Conservation (phyloP, 2,113 vertebrate species). For the Motacilla alba region DNA sequence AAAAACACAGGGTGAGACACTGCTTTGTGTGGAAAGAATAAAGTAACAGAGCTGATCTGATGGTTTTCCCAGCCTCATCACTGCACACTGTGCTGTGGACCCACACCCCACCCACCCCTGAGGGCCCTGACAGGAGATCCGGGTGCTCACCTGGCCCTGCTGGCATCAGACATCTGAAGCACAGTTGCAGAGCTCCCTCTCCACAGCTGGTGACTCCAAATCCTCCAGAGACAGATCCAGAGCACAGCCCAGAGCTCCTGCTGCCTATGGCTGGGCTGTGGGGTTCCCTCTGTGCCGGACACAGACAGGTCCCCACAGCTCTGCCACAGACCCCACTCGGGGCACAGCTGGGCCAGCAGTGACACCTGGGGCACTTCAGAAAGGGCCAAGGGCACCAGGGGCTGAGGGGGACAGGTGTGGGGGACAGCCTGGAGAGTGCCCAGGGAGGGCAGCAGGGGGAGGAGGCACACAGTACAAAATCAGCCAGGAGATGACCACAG, state of each 20-base stretch:
- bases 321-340: rapidly evolving
- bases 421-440: background rate
- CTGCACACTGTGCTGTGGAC: background rate
- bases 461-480: background rate
- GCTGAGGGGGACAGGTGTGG: rapidly evolving
- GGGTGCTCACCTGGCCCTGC: background rate
- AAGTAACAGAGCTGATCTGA: rapidly evolving
- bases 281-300: rapidly evolving
- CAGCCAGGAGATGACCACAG: background rate
- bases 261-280: rapidly evolving
- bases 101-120: rapidly evolving
- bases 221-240: background rate
- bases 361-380: background rate
- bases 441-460: background rate
- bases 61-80: background rate
- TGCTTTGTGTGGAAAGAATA: background rate
- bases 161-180: rapidly evolving
- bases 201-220: background rate
- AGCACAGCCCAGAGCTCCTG: background rate
- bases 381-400: background rate
- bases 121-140: background rate
- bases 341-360: background rate
- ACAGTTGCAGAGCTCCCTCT: background rate
- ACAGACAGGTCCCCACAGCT: rapidly evolving
- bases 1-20: background rate